Conservation (phyloP, 2,113 vertebrate species). For the Laticauda laticaudata region DNA sequence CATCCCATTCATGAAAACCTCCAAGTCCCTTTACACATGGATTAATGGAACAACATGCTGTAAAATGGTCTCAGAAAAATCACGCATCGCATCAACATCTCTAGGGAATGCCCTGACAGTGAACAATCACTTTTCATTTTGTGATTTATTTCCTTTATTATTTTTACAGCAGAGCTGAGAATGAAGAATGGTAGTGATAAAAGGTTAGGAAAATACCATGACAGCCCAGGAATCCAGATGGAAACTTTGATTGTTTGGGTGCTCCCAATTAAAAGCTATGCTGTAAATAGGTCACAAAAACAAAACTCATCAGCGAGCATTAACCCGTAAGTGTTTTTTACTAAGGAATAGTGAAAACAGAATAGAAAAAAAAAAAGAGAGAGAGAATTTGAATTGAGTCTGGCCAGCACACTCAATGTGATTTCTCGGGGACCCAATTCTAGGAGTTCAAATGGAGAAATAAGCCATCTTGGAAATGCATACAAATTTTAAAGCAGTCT, state of each 20-base stretch:
- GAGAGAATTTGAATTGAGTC: background rate
- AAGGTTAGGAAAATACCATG: conserved; percentile 38
- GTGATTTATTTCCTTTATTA: conserved; percentile 16
- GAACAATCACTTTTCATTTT: conserved; percentile 20
- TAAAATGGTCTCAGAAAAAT: conserved; percentile 8
- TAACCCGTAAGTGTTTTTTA: background rate
- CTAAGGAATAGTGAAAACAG: background rate
- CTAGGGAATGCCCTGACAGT: conserved; percentile 30
- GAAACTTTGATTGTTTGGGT: conserved; percentile 16
- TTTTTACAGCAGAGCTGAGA: conserved; percentile 17
- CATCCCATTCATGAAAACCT: background rate
- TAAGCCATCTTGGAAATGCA: background rate
- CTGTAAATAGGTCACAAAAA: conserved; percentile 23
- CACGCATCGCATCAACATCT: conserved; percentile 8
- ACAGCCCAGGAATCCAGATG: conserved; percentile 19
- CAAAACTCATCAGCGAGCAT: conserved; percentile 27
- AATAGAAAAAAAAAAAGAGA: too few relatives aligned
- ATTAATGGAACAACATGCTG: conserved; percentile 19
- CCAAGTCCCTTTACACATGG: background rate
- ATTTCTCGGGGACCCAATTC: background rate
- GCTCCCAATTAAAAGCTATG: conserved; percentile 12
- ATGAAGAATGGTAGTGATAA: conserved; percentile 31
- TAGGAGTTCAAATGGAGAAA: background rate
- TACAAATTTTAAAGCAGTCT: background rate
- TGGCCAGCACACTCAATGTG: background rate